These are phyloP conservation scores for Picus viridis DNA, from an alignment of 2,797 vertebrate species.

Conservation along the genomic window DNA sequence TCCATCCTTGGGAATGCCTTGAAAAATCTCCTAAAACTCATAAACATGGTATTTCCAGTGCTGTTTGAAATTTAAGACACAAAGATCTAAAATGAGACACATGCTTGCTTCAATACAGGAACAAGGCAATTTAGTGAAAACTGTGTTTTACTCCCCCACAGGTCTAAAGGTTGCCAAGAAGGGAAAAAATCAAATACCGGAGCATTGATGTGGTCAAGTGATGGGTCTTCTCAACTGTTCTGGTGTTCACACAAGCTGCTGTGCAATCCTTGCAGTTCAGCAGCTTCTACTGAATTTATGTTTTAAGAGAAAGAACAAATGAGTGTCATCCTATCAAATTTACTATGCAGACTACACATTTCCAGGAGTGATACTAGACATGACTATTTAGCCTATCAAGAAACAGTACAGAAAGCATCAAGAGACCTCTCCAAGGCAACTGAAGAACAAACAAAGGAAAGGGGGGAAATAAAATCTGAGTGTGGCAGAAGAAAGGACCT, in stretches of 20 bases:
- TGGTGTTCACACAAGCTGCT: not conserved
- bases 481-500: not conserved
- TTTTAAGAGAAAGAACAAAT: not conserved
- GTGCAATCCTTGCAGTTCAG: not conserved
- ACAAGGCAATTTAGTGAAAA: not conserved
- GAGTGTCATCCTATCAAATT: not conserved
- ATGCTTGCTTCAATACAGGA: not conserved
- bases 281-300: not conserved
- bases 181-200: not conserved
- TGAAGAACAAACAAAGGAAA: conserved; percentile 4
- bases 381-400: not conserved
- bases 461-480: not conserved
- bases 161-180: not conserved
- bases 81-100: not conserved
- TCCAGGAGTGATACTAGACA: not conserved
- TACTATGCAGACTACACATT: not conserved
- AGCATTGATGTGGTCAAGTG: not conserved
- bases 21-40: not conserved
- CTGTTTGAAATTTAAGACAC: not conserved
- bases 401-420: not conserved
- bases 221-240: not conserved
- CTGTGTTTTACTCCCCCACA: not conserved
- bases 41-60: not conserved
- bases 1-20: not conserved
- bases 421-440: conserved; percentile 12